Percentiles rank a stretch among this genome's conserved stretches.
phyloP scores from a whole-genome alignment of 2,797 vertebrate genomes.

The Lagocephalus sceleratus region DNA sequence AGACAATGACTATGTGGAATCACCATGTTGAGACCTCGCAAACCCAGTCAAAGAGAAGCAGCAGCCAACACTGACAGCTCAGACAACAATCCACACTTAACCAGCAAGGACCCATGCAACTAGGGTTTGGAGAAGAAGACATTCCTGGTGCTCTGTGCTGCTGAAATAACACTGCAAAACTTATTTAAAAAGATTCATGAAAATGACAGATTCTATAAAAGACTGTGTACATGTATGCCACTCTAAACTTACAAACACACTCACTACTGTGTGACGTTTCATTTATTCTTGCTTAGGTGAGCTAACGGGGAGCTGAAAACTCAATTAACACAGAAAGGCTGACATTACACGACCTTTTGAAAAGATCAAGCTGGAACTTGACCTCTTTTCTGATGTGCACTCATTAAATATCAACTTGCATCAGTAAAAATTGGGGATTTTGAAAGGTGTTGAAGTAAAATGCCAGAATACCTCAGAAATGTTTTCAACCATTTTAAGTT shows the following conservation, averaged over 20 bases:
- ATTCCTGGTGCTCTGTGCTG: slow-evolving; percentile 9
- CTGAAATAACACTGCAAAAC: slow-evolving; percentile 39
- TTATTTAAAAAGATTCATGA: slow-evolving; percentile 9
- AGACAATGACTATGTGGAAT: slow-evolving; percentile 97
- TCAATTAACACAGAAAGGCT: slow-evolving; percentile 17
- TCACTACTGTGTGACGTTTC: slow-evolving; percentile 24
- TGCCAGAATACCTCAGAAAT: slow-evolving; percentile 65
- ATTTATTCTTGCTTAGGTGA: slow-evolving; percentile 16
- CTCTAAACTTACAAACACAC: slow-evolving; percentile 20
- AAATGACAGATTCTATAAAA: neutral
- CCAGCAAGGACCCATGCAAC: slow-evolving; percentile 12
- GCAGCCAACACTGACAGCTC: neutral
- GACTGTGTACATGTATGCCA: slow-evolving; percentile 16
- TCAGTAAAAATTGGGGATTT: slow-evolving; percentile 44
- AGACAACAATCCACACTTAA: neutral
- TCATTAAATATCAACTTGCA: slow-evolving; percentile 48
- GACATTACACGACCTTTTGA: slow-evolving; percentile 24
- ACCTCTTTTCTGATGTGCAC: slow-evolving; percentile 59
- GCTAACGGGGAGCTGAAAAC: slow-evolving; percentile 21
- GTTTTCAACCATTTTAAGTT: slow-evolving; percentile 27
- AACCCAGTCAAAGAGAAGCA: neutral
- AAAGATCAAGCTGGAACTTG: slow-evolving; percentile 84
- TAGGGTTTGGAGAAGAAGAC: slow-evolving; percentile 13
- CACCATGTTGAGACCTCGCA: slow-evolving; percentile 83
- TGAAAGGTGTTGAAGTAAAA: slow-evolving; percentile 38